Base-by-base conservation (phyloP, 2,113 vertebrate species). In the Poeciliopsis retropinna region DNA sequence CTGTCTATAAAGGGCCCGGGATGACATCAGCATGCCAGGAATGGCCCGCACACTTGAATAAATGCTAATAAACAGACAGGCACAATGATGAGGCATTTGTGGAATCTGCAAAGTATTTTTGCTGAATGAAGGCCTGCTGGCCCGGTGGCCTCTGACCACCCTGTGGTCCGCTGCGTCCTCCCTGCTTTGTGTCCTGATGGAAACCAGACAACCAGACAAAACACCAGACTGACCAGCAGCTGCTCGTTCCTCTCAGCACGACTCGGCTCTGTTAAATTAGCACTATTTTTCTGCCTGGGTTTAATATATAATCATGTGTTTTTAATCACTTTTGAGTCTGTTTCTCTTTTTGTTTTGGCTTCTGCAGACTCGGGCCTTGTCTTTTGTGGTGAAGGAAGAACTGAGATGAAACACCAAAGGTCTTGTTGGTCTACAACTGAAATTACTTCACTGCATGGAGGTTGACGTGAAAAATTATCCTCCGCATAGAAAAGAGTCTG, bases 91-190 rank as follows among this genome's bases (percentile, higher is more conserved):
- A 81, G 91, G 90, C 67, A 93, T 94, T 76, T 86, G 66, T 47
- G 91, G 93, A 94, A 94, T 94, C 79, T 81, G 80, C 51, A 67
- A 79, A 87, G 75, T 90, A 91, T 91, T 90, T 90, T 90, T 74
- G 75, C 72, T 90, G 72, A 83, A 86, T 91, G 91, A 60, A 81
- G 67, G 54, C 62, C 39, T 54, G 31, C 25, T 75, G 90, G 89
- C 81, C 87, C 0, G 34, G 11, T 89, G 91, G 65, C 91, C 87
- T 79, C 29, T 69, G 37, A 85, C 67, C 60, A 30, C 68, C 76
- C 80, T 66, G 85, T 39, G 73, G 67, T 83, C 85, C 69, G 79
- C 54, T 81, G 60, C 12, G 77, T 80, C 75, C 51, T 60, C 28
- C 29, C 60, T 85, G 92, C 88, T 90, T 91, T 93, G 90, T 93